A percentile compares a stretch with the other conserved stretches of the same genome.
These are phyloP conservation scores for Chiloscyllium plagiosum DNA, from an alignment of 2,113 vertebrate species.

Conservation along the genomic window DNA sequence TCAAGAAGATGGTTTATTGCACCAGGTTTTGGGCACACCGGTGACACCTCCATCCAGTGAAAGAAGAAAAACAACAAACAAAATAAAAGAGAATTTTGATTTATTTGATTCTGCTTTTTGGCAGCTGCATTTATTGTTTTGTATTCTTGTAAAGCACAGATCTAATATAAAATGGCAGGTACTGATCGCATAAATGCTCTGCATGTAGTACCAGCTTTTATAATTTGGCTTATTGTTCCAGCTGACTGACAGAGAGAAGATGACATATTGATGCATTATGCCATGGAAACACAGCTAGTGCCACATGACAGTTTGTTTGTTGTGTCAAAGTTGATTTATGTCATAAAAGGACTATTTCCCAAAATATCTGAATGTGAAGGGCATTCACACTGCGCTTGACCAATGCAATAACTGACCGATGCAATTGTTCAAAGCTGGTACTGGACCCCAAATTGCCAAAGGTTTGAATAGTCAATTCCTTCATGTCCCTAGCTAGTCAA, in stretches of 20 bases:
- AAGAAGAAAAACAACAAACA: too few species aligned
- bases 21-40: too few species aligned
- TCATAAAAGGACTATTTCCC: not conserved
- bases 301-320: not conserved
- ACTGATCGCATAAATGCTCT: not conserved
- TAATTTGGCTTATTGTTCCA: not conserved
- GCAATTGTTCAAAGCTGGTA: not conserved
- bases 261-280: constrained; percentile 1
- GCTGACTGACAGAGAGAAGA: not conserved
- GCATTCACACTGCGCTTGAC: not conserved
- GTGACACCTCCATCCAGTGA: too few species aligned
- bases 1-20: too few species aligned
- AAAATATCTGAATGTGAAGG: not conserved
- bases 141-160: not conserved
- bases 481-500: not conserved
- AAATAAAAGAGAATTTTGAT: not conserved
- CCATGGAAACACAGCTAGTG: not conserved
- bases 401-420: not conserved
- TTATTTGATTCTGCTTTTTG: not conserved
- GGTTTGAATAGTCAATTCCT: not conserved
- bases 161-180: not conserved
- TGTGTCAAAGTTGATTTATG: not conserved
- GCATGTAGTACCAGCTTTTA: not conserved
- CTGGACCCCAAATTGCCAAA: not conserved
- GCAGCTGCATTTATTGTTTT: not conserved